phyloP scores from a whole-genome alignment of 2,797 vertebrate genomes.

The Hybognathus amarus region DNA sequence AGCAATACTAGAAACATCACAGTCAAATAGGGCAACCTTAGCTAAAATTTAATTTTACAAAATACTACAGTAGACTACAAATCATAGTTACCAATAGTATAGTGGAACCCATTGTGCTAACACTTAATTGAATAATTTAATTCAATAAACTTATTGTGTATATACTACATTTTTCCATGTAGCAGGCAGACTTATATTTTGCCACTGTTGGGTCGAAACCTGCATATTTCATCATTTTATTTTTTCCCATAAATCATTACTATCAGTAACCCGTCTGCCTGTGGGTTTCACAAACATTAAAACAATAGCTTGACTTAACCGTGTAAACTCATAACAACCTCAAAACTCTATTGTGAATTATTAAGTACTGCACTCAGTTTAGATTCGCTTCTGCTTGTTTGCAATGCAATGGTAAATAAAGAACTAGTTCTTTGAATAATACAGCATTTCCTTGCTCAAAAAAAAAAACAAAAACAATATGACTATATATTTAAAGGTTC shows the following conservation, averaged over 20 bases:
- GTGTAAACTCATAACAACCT: no score
- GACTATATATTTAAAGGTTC: no score
- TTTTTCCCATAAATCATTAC: neutral
- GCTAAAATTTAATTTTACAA: neutral
- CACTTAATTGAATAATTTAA: no score
- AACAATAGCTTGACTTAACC: no score
- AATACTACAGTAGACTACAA: neutral
- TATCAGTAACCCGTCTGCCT: neutral
- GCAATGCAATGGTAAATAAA: neutral
- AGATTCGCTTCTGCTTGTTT: neutral
- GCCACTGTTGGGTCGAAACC: neutral
- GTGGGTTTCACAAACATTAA: neutral
- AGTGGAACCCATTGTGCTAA: neutral
- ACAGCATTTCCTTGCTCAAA: neutral
- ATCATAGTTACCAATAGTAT: neutral
- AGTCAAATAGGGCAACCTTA: no score
- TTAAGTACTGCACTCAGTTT: neutral
- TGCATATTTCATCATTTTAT: neutral
- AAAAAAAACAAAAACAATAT: no score
- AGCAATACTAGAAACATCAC: neutral
- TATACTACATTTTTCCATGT: no score
- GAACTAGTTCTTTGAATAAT: neutral
- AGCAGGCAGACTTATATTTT: neutral
- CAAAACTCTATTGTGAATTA: neutral
- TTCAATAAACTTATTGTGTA: neutral